Evolutionary conservation across 1,140 invertebrate genomes (phyloP), one percentile per base, ranked within the genome.

Genomic region (Drepana arcuata): DNA sequence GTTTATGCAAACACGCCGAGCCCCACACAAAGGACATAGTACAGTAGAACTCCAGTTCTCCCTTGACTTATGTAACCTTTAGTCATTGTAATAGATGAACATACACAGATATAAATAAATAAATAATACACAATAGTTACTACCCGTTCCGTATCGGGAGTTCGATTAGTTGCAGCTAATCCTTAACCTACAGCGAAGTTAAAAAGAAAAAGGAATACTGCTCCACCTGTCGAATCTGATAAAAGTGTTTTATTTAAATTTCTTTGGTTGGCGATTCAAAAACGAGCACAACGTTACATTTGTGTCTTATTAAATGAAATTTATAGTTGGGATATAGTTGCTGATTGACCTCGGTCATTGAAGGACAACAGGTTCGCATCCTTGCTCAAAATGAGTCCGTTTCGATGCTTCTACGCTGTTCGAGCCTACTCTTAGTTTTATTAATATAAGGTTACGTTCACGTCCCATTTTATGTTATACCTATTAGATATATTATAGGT

Each of bases 281-380:
- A 79, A 82, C 62, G 53, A 79, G 48, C 60, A 77, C 27, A 72
- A 69, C 61, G 57, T 53, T 46, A 59, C 44, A 72, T 75, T 79
- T 82, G 78, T 82, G 78, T 82, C 78, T 82, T 82, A 82, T 82
- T 82, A 82, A 82, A 82, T 74, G 61, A 79, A 79, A 82, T 82
- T 82, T 82, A 82, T 82, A 72, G 74, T 66, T 73, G 44, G 63
- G 52, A 58, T 66, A 74, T 79, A 62, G 64, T 60, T 44, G 46
- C 74, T 81, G 74, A 79, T 81, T 79, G 78, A 82, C 73, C 73
- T 71, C 65, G 69, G 62, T 69, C 72, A 79, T 32, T 58, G 58
- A 67, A 63, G 66, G 71, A 61, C 60, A 68, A 57, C 61, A 52
- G 60, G 57, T 59, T 53, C 44, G 54, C 34, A 45, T 49, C 52